These are phyloP conservation scores for Cylindroiulus punctatus DNA, from an alignment of 2,888 invertebrate species.

Conservation along the genomic window DNA sequence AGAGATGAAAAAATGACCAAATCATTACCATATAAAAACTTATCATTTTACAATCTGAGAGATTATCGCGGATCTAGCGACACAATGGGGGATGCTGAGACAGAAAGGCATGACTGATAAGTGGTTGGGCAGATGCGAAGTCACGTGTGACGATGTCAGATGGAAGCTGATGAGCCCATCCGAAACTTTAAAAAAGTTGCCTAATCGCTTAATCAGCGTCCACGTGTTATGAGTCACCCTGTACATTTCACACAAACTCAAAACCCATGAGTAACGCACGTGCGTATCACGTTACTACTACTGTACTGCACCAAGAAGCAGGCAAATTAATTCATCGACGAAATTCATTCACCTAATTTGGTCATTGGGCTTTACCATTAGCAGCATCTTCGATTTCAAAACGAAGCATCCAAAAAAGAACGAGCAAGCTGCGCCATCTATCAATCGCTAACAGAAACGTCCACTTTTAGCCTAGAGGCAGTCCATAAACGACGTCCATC, in stretches of 20 bases:
- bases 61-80: background rate
- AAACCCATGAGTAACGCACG: too few relatives aligned
- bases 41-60: conserved; percentile 37
- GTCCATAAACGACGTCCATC: too few relatives aligned
- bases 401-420: background rate
- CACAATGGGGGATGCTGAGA: background rate
- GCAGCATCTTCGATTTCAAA: background rate
- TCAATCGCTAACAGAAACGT: background rate
- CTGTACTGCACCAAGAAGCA: background rate
- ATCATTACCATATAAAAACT: background rate
- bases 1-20: background rate
- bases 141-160: background rate
- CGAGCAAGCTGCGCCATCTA: background rate
- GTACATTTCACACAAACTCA: too few relatives aligned
- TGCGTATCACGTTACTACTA: too few relatives aligned
- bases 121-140: background rate
- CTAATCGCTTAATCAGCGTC: too few relatives aligned
- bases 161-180: background rate
- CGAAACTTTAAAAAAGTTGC: too few relatives aligned
- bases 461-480: background rate
- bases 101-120: background rate
- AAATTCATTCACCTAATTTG: background rate
- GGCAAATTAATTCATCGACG: background rate
- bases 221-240: too few relatives aligned
- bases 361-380: background rate